phyloP scores from a whole-genome alignment of 2,888 invertebrate genomes.

The Xestia ashworthii region DNA sequence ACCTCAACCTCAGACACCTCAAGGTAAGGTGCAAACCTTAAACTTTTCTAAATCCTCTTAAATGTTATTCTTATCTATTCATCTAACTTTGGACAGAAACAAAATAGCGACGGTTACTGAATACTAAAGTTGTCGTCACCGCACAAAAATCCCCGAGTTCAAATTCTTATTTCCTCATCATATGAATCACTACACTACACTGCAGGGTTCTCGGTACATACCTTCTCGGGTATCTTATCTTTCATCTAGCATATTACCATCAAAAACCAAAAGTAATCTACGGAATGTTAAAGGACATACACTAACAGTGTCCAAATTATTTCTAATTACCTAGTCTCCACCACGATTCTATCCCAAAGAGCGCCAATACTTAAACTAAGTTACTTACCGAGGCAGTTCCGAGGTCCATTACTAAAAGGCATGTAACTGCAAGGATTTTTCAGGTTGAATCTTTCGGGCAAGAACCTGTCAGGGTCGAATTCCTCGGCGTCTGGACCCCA shows the following conservation, averaged over 20 bases:
- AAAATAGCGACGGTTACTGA: neutral
- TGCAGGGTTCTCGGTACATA: neutral
- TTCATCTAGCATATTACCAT: neutral
- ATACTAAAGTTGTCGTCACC: neutral
- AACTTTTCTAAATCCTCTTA: neutral
- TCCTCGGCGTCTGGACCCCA: conserved; percentile 91
- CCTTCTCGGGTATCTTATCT: neutral
- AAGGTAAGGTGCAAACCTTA: neutral
- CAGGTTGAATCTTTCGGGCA: conserved; percentile 87
- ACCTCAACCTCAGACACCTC: neutral
- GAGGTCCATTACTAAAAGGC: conserved; percentile 89
- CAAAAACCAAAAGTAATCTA: neutral
- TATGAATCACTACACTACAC: neutral
- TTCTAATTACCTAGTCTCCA: neutral
- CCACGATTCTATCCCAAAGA: neutral
- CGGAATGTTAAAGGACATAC: neutral
- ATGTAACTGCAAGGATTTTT: conserved; percentile 84
- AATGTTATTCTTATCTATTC: neutral
- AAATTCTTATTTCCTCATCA: neutral
- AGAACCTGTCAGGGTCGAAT: conserved; percentile 92
- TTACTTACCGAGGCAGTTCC: conserved; percentile 88
- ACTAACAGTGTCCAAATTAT: neutral
- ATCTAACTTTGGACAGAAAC: neutral
- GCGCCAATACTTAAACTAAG: neutral
- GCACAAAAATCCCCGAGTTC: neutral